Base-by-base conservation (phyloP, 1,140 invertebrate species). In the Aphaenogaster floridana region DNA sequence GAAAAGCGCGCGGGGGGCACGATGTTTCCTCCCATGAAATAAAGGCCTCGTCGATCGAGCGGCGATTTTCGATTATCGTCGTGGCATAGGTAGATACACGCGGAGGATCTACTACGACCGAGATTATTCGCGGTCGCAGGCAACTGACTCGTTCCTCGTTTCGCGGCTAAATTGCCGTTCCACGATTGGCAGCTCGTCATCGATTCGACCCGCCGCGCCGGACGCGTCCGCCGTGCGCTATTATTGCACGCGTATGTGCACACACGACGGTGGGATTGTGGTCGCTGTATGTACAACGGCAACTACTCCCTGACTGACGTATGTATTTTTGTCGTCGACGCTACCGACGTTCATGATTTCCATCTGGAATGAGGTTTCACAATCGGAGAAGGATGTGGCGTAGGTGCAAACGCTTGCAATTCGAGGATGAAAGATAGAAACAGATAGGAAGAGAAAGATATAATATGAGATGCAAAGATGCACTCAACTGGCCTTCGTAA, bases 111-210 rank as follows among this genome's bases (percentile, higher is more conserved):
- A 50, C 81, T 86, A 84, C 54, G 83, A 79, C 42, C 76, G 80
- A 66, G 59, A 61, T 50, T 81, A 79, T 86, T 89, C 87, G 83
- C 90, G 90, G 78, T 79, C 87, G 81, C 79, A 28, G 79, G 79
- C 54, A 84, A 84, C 50, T 71, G 81, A 88, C 81, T 88, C 86
- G 83, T 71, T 80, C 71, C 78, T 39, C 80, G 90, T 91, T 91
- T 91, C 84, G 83, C 80, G 69, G 89, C 87, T 89, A 91, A 91
- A 91, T 91, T 91, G 90, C 90, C 64, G 90, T 87, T 86, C 28
- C 87, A 15, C 85, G 90, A 91, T 89, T 89, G 90, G 90, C 90
- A 91, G 90, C 63, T 87, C 87, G 90, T 91, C 90, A 89, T 86
- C 90, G 85, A 87, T 91, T 91, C 79, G 84, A 86, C 69, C 54